Conservation (phyloP, 2,797 vertebrate species). For the Ptychobarbus kaznakovi region DNA sequence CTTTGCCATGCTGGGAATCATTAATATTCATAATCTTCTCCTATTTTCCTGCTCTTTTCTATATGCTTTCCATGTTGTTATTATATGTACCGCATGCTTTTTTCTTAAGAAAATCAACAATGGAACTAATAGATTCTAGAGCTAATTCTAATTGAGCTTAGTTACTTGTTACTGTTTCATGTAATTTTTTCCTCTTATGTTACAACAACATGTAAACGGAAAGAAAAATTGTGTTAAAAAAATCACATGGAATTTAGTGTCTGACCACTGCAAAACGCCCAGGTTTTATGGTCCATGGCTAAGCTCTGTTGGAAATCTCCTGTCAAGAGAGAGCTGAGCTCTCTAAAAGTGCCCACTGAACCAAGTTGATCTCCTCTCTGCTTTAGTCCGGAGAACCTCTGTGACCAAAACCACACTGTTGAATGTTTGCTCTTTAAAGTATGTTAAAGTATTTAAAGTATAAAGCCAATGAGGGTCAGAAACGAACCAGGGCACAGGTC, state of each 20-base stretch:
- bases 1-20: constrained; percentile 9
- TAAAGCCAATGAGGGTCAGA: not conserved
- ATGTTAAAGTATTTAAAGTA: not conserved
- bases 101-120: not conserved
- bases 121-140: not conserved
- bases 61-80: not conserved
- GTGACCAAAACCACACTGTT: constrained; percentile 22
- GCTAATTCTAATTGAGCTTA: not conserved
- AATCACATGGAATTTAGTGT: constrained; percentile 17
- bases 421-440: constrained; percentile 20
- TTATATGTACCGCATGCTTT: not conserved
- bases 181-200: not conserved
- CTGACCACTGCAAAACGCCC: constrained; percentile 23
- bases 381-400: constrained; percentile 23
- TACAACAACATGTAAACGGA: not conserved
- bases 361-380: constrained; percentile 37
- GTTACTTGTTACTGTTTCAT: not conserved
- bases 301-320: constrained; percentile 47
- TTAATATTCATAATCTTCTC: not conserved
- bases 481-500: not conserved
- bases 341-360: constrained; percentile 47
- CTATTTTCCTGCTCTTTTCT: not conserved
- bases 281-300: constrained; percentile 45
- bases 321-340: constrained; percentile 39
- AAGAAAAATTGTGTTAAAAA: not conserved